These are phyloP conservation scores for Steinernema feltiae DNA, from an alignment of 1,140 invertebrate species.

Conservation along the genomic window DNA sequence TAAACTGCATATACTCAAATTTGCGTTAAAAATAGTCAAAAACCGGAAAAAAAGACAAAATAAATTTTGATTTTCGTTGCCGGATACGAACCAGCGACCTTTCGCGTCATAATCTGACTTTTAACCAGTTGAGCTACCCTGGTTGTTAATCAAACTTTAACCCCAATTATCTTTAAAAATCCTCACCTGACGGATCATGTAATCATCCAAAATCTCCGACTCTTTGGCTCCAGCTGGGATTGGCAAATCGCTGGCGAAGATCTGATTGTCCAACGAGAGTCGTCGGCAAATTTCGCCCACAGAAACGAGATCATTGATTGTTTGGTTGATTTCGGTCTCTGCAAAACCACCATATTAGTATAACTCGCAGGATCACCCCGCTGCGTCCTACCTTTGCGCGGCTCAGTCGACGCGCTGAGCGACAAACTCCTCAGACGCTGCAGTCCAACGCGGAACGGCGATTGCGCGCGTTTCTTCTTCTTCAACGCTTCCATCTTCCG, in stretches of 20 bases:
- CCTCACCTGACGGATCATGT: background rate
- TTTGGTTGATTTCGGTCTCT: background rate
- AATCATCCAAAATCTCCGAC: background rate
- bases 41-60: no score
- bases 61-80: no score
- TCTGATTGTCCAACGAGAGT: background rate
- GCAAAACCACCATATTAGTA: background rate
- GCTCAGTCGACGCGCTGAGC: background rate
- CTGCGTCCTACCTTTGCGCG: background rate
- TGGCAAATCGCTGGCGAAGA: slow-evolving; percentile 1
- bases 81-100: no score
- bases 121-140: no score
- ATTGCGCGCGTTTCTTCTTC: background rate
- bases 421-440: background rate
- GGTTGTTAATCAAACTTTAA: background rate
- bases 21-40: no score
- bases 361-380: background rate
- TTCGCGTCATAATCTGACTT: no score
- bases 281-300: slow-evolving; percentile 1
- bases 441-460: slow-evolving; percentile 8
- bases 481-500: background rate
- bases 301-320: background rate
- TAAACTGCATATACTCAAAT: no score
- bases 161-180: background rate
- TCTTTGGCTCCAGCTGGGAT: slow-evolving; percentile 8